Evolutionary conservation across 2,113 vertebrate genomes (phyloP).

Genomic region (Eupsittula cactorum): DNA sequence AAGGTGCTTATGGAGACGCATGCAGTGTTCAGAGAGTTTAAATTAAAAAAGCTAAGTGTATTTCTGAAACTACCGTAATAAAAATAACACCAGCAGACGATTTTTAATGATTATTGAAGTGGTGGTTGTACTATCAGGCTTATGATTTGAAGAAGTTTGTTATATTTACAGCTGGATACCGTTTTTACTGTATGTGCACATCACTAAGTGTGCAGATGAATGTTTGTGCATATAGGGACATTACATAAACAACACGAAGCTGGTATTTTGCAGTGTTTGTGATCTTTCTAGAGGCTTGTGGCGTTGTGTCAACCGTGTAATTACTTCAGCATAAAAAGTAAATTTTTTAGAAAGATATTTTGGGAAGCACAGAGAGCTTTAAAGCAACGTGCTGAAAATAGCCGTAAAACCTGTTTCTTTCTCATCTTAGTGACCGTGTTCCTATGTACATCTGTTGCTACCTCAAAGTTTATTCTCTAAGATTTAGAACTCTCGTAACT

Average conservation of each 20-base stretch:
- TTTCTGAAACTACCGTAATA: neutral
- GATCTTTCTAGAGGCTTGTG: neutral
- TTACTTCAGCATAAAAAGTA: neutral
- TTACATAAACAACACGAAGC: neutral
- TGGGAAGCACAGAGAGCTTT: neutral
- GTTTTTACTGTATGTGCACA: neutral
- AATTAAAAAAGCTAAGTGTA: neutral
- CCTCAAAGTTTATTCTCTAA: neutral
- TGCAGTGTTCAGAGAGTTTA: neutral
- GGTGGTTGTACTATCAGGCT: neutral
- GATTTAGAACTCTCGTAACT: neutral
- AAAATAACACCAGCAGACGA: neutral
- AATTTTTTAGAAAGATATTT: neutral
- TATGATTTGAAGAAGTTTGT: neutral
- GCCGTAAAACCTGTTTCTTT: neutral
- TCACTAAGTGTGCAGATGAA: neutral
- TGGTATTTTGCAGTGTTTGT: neutral
- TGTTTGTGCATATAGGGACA: neutral
- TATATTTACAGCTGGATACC: neutral
- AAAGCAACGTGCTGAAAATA: neutral
- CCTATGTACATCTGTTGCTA: neutral
- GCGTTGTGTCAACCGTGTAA: neutral
- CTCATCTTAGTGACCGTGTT: neutral
- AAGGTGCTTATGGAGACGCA: neutral
- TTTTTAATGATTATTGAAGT: neutral